Evolutionary conservation across 2,113 vertebrate genomes (phyloP), one percentile per base, ranked within the genome.

Genomic region (Chloropsis hardwickii): DNA sequence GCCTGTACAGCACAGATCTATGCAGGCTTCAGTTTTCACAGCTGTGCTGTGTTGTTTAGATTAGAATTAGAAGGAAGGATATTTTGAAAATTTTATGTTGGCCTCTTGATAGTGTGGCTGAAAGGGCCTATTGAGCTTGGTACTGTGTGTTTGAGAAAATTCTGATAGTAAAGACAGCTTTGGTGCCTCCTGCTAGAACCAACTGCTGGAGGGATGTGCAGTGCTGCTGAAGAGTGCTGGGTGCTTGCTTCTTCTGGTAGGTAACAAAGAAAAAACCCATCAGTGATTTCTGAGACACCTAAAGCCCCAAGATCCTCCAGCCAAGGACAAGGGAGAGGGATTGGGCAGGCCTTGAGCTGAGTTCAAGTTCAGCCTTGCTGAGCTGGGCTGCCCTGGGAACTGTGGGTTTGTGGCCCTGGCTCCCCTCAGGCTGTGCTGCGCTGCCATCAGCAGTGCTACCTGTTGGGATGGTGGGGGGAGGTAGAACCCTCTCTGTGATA

Each of bases 1-100:
- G 64, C 45, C 45, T 64, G 39, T 81, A 8, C 28, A 73, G 77
- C 1, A 1, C 1, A 6, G 42, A 66, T 90, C 53, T 74, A 58
- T 61, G 22, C 11, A 33, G 61, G 44, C 64, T 95, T 91, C 71
- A 31, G 82, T 97, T 97, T 97, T 91, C 91, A 96, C 93, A 97
- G 97, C 96, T 97, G 96, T 76, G 70, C 88, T 73, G 53, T 79
- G 81, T 95, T 95, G 81, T 95, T 97, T 95, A 91, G 79, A 84
- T 96, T 95, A 96, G 24, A 64, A 80, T 82, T 86, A 95, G 91
- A 92, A 94, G 87, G 79, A 93, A 89, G 74, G 61, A 29, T 86
- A 88, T 94, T 96, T 96, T 81, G 51, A 79, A 96, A 95, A 91
- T 79, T 45, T 67, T 66, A 76, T 21, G 5, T 80, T 0, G 2